These are phyloP conservation scores for Nansenia antarctica DNA, from an alignment of 2,113 vertebrate genomes.

Conservation along the genomic window DNA sequence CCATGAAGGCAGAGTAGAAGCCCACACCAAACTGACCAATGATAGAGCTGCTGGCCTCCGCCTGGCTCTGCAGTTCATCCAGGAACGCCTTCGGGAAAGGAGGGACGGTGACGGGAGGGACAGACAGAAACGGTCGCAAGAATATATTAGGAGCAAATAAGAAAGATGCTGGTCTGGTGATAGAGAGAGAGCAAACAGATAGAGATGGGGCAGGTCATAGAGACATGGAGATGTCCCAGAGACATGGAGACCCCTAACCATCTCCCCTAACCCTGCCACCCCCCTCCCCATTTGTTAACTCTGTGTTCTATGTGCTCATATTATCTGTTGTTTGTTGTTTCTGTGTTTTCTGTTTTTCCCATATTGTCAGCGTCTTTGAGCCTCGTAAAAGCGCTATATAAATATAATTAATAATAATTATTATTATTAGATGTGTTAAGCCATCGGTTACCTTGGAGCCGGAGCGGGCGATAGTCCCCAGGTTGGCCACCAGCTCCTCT, in stretches of 20 bases:
- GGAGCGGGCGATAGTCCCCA: conserved; percentile 94
- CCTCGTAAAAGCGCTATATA: too few relatives aligned
- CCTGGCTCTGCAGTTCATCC: conserved; percentile 87
- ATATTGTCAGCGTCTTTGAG: too few relatives aligned
- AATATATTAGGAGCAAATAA: neutral
- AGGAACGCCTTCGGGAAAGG: conserved; percentile 82
- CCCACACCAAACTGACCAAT: conserved; percentile 98
- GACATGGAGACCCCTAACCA: too few relatives aligned
- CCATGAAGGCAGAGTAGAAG: conserved; percentile 98
- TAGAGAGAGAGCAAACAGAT: neutral
- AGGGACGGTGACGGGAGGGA: neutral
- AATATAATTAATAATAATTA: too few relatives aligned
- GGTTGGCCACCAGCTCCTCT: conserved; percentile 89
- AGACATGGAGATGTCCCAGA: neutral
- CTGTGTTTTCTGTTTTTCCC: too few relatives aligned
- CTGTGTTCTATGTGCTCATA: too few relatives aligned
- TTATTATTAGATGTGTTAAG: neutral
- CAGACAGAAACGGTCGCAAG: neutral
- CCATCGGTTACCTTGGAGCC: conserved; percentile 87
- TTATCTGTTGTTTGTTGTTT: too few relatives aligned
- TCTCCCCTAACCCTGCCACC: too few relatives aligned
- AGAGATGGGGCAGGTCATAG: neutral
- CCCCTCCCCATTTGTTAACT: too few relatives aligned
- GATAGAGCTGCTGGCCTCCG: conserved; percentile 88
- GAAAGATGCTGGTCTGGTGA: neutral